A percentile compares a stretch with the other conserved stretches of the same genome.
phyloP scores from a whole-genome alignment of 2,113 vertebrate genomes.

The Gopherus flavomarginatus region DNA sequence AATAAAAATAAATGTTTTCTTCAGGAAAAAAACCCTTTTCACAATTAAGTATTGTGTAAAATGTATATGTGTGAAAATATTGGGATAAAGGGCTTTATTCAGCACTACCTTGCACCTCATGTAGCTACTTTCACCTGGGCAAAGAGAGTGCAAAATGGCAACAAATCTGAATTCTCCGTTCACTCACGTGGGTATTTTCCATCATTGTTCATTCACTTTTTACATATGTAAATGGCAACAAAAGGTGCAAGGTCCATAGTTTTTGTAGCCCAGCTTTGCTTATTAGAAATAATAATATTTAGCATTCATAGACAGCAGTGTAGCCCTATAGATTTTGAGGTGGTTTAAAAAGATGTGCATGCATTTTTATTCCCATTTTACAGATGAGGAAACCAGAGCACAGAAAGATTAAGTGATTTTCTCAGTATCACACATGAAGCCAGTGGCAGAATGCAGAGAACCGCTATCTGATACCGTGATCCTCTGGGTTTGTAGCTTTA shows the following conservation, averaged over 20 bases:
- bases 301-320: neutral
- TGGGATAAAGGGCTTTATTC: neutral
- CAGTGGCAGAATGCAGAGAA: neutral
- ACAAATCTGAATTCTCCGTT: neutral
- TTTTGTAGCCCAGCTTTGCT: neutral
- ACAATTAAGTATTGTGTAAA: neutral
- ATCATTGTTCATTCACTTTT: constrained; percentile 1
- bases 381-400: neutral
- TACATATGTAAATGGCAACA: neutral
- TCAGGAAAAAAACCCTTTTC: neutral
- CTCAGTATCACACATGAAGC: neutral
- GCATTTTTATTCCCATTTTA: neutral
- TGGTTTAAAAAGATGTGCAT: neutral
- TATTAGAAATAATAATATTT: neutral
- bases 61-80: neutral
- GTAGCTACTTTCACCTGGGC: neutral
- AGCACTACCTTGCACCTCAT: neutral
- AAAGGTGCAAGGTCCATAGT: neutral
- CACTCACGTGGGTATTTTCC: rapidly evolving
- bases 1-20: neutral
- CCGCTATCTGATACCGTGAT: neutral
- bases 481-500: neutral
- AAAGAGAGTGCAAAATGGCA: neutral
- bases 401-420: neutral
- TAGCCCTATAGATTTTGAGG: neutral